phyloP scores from a whole-genome alignment of 2,113 vertebrate species.

The Corythornis madagascariensis region DNA sequence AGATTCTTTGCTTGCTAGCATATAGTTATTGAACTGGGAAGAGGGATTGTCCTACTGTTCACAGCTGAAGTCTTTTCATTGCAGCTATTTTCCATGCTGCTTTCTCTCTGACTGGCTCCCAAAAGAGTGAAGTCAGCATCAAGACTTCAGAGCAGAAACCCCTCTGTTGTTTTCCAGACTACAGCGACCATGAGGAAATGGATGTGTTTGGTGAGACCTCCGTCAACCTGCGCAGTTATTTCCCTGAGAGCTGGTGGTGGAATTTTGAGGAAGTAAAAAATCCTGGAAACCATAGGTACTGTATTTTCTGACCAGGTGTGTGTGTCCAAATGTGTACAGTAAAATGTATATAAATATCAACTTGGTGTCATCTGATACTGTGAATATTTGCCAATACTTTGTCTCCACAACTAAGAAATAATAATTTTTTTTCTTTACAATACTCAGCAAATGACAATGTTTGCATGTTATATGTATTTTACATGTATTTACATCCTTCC shows the following conservation, averaged over 20 bases:
- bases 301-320: neutral
- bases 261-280: neutral
- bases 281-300: constrained; percentile 53
- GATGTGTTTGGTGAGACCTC: constrained; percentile 65
- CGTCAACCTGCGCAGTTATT: constrained; percentile 68
- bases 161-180: neutral
- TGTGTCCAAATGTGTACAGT: neutral
- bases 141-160: neutral
- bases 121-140: neutral
- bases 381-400: neutral
- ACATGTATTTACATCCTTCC: neutral
- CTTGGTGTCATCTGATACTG: neutral
- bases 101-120: neutral
- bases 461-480: neutral
- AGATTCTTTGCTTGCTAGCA: neutral
- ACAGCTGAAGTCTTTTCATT: neutral
- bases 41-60: neutral
- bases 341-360: neutral
- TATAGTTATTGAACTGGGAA: neutral
- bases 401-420: neutral
- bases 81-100: neutral
- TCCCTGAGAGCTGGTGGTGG: constrained; percentile 82
- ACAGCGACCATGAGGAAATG: constrained; percentile 53
- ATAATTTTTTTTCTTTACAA: neutral
- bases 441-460: neutral